Evolutionary conservation across 2,113 vertebrate genomes (phyloP).

Genomic region (Phrynosoma platyrhinos): DNA sequence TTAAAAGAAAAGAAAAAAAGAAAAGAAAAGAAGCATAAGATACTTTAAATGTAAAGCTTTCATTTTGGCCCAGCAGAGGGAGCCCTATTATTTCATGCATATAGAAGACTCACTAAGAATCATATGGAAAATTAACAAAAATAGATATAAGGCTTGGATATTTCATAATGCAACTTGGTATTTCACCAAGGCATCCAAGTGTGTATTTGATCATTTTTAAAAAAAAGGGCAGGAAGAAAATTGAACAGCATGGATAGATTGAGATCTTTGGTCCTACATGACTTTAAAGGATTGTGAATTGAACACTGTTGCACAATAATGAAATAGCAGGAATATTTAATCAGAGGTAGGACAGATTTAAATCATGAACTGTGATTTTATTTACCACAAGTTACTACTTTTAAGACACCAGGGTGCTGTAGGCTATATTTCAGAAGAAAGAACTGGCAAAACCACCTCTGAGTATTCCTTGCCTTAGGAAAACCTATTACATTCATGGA

Average conservation of each 20-base stretch:
- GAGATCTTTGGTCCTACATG: not conserved
- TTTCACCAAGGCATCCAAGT: not conserved
- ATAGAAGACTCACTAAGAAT: slow-evolving; percentile 25
- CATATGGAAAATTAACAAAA: slow-evolving; percentile 19
- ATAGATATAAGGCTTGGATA: not conserved
- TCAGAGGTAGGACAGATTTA: slow-evolving; percentile 7
- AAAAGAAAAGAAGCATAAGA: not conserved
- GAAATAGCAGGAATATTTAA: slow-evolving; percentile 4
- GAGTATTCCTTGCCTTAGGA: no score
- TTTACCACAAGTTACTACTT: not conserved
- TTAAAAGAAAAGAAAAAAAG: not conserved
- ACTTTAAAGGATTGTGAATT: slow-evolving; percentile 6
- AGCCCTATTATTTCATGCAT: slow-evolving; percentile 67
- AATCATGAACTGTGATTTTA: not conserved
- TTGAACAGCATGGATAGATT: slow-evolving; percentile 39
- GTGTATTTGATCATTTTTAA: not conserved
- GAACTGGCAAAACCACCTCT: no score
- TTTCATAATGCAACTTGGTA: not conserved
- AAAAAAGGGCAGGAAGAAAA: slow-evolving; percentile 6
- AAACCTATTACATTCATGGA: no score
- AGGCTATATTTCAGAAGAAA: no score
- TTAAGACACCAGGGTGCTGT: not conserved
- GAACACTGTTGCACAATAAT: accelerated
- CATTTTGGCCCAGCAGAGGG: slow-evolving; percentile 70
- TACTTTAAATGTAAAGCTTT: slow-evolving; percentile 37